A percentile compares a stretch with the other conserved stretches of the same genome.
phyloP scores from a whole-genome alignment of 2,888 invertebrate genomes.

The Alviniconcha strummeri region DNA sequence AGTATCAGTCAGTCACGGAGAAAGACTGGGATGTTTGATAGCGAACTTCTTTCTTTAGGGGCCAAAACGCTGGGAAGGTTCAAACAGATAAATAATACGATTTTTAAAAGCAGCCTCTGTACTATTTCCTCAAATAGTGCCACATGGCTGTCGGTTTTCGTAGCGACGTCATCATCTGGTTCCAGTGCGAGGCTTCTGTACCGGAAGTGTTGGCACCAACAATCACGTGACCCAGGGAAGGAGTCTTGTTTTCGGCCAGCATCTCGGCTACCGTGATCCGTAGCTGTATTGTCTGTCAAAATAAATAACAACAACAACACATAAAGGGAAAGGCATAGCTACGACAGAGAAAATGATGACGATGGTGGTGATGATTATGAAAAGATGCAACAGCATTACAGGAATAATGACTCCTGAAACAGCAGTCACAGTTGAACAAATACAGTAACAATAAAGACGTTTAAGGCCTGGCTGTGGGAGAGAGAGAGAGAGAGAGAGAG shows the following conservation, averaged over 20 bases:
- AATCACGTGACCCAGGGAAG: slow-evolving; percentile 86
- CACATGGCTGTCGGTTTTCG: slow-evolving; percentile 90
- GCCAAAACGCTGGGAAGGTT: no score
- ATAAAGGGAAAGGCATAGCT: not conserved
- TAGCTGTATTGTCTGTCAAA: slow-evolving; percentile 82
- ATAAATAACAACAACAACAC: not conserved
- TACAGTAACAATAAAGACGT: no score
- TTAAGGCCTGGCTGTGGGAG: no score
- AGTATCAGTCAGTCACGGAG: no score
- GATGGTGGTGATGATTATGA: not conserved
- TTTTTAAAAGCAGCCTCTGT: not conserved
- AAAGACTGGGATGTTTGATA: no score
- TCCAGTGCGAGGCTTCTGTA: slow-evolving; percentile 85
- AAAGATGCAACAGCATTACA: slow-evolving; percentile 31
- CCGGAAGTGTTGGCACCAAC: slow-evolving; percentile 85
- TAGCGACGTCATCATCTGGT: slow-evolving; percentile 87
- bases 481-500: no score
- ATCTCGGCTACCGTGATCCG: slow-evolving; percentile 79
- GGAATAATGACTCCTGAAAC: no score
- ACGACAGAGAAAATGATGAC: not conserved
- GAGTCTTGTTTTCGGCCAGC: slow-evolving; percentile 77
- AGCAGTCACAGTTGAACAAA: no score
- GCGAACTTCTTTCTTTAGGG: no score
- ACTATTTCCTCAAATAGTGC: slow-evolving; percentile 81
- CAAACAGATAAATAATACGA: no score